phyloP scores from a whole-genome alignment of 37 sponge, comb jelly and placozoan species.

The Ephydatia muelleri region DNA sequence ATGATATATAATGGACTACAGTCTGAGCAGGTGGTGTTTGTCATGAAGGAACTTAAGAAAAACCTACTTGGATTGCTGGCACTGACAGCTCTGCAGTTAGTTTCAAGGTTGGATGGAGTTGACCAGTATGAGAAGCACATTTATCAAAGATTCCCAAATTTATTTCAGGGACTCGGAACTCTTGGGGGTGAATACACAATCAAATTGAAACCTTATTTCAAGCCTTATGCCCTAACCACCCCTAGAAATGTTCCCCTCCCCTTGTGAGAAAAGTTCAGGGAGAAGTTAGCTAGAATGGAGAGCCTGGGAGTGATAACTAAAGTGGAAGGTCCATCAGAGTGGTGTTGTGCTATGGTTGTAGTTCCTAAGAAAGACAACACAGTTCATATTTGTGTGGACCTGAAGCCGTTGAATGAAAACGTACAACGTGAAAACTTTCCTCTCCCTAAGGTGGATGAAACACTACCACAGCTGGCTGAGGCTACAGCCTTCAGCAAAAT shows the following conservation, averaged over 20 bases:
- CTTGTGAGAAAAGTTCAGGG: too few relatives aligned
- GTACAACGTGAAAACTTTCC: constrained; percentile 37
- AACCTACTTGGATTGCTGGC: constrained; percentile 39
- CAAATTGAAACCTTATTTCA: constrained; percentile 16
- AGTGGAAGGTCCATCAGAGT: constrained; percentile 32
- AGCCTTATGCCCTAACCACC: constrained; percentile 31
- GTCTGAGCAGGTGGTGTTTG: constrained; percentile 1
- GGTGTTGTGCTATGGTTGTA: constrained; percentile 40
- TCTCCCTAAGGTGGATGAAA: constrained; percentile 50
- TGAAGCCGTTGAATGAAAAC: constrained; percentile 34
- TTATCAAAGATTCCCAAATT: not conserved
- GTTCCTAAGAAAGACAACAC: constrained; percentile 23
- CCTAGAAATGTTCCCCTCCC: constrained; percentile 46
- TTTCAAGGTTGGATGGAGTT: too few relatives aligned
- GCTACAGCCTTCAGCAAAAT: constrained; percentile 41
- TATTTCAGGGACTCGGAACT: constrained; percentile 38
- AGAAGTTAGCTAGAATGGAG: too few relatives aligned
- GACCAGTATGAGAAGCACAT: too few relatives aligned
- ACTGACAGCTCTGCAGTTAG: not conserved
- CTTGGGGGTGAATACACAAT: constrained; percentile 26
- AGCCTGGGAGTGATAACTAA: too few relatives aligned
- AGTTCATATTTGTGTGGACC: constrained; percentile 27
- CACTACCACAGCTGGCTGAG: constrained; percentile 38
- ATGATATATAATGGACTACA: not conserved
- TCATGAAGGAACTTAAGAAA: constrained; percentile 13